These are phyloP conservation scores for Spea hammondii DNA, from an alignment of 2,797 vertebrate genomes.

Conservation along the genomic window DNA sequence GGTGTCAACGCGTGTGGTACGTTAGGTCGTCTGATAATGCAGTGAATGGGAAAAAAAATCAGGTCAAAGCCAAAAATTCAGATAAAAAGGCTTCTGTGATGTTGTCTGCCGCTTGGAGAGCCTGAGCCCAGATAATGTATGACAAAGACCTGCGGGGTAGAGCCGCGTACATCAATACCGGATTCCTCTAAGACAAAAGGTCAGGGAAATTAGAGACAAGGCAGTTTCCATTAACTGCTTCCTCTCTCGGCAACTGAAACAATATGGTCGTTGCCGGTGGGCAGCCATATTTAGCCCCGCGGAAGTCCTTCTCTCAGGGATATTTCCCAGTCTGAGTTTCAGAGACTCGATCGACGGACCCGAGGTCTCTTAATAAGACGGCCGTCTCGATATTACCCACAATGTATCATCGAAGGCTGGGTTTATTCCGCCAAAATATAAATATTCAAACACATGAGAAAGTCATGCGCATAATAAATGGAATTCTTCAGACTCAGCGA, in stretches of 20 bases:
- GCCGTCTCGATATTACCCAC: too few relatives aligned
- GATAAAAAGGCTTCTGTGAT: not conserved
- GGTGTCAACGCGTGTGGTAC: too few relatives aligned
- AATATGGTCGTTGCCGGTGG: not conserved
- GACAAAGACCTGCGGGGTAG: not conserved
- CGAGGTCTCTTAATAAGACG: slow-evolving; percentile 52
- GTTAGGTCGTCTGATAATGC: too few relatives aligned
- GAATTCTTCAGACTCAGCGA: not conserved
- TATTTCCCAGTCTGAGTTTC: slow-evolving; percentile 47
- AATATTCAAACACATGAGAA: not conserved
- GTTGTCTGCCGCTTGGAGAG: not conserved
- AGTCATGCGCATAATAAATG: not conserved
- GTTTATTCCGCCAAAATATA: not conserved
- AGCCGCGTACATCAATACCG: not conserved
- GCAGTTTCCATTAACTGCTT: not conserved
- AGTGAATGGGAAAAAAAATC: not conserved
- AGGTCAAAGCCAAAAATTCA: not conserved
- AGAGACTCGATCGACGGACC: slow-evolving; percentile 59
- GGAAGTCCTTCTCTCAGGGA: not conserved
- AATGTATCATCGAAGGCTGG: too few relatives aligned
- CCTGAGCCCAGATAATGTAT: not conserved
- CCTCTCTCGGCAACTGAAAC: not conserved
- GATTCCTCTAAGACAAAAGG: not conserved
- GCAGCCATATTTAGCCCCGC: not conserved
- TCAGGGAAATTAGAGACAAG: not conserved